Evolutionary conservation across 1,140 invertebrate genomes (phyloP).

Genomic region (Papilio polyxenes): DNA sequence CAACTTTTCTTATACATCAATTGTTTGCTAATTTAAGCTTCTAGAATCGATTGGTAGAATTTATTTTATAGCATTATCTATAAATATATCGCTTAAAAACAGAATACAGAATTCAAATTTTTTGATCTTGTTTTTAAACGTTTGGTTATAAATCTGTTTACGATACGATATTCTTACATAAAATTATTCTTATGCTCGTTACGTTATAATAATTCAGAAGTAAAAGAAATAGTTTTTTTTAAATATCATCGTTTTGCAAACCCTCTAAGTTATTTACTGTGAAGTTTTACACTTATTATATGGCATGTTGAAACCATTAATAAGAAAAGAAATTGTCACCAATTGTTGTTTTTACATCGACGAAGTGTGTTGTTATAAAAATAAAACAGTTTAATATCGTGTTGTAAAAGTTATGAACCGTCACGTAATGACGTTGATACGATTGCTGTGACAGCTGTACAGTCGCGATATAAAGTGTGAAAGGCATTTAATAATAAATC

Average conservation of each 20-base stretch:
- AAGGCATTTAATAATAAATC: not conserved
- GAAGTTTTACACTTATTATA: not conserved
- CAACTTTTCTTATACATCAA: too few relatives aligned
- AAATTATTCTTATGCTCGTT: too few relatives aligned
- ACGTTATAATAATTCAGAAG: too few relatives aligned
- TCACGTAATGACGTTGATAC: constrained; percentile 52
- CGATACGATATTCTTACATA: too few relatives aligned
- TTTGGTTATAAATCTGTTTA: too few relatives aligned
- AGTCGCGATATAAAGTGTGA: constrained; percentile 43
- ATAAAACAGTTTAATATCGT: constrained; percentile 53
- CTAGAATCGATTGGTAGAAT: too few relatives aligned
- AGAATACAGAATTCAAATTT: too few relatives aligned
- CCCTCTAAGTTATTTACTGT: not conserved
- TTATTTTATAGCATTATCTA: too few relatives aligned
- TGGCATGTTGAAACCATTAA: not conserved
- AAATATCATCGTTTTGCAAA: not conserved
- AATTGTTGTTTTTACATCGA: constrained; percentile 29
- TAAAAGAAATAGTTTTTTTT: not conserved
- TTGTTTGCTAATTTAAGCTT: too few relatives aligned
- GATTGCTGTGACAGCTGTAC: constrained; percentile 56
- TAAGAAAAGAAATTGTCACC: constrained; percentile 8
- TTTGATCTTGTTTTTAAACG: too few relatives aligned
- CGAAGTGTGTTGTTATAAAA: constrained; percentile 49
- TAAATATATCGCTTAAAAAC: too few relatives aligned
- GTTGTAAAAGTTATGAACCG: constrained; percentile 58